Base-by-base conservation (phyloP, 2,888 invertebrate genomes). In the Brachypalpus laphriformis region DNA sequence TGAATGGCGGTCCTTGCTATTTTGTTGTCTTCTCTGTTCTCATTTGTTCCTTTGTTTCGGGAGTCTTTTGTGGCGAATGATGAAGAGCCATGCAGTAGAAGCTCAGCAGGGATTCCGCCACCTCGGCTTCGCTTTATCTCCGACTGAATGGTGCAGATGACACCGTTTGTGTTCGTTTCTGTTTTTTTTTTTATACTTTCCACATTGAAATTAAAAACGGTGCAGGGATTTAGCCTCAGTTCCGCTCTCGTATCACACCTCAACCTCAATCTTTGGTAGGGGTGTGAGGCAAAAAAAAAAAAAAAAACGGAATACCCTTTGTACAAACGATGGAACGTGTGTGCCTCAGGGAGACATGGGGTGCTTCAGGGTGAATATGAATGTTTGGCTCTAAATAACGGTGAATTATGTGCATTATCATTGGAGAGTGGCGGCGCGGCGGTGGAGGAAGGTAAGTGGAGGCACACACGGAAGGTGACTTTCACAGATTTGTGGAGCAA, bases 341-440 rank as follows among this genome's bases (percentile, higher is more conserved):
- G 14, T 70, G 70, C 57, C 51, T 31, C 8, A 49, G 63, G 42
- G 25, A 72, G 7, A 40, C 34, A 34, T 8, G 22, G 25, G 16
- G 63, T 45, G 34, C 80, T 59, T 49, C 20, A 9, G 82, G 71
- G 76, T 65, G 71, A 65, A 65, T 65, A 65, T 76, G 63, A 77
- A 71, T 71, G 65, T 66, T 82, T 77, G 70, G 42, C 65, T 63
- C 76, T 76, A 82, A 82, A 82, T 76, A 76, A 82, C 71, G 59
- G 57, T 77, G 76, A 82, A 77, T 77, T 82, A 82, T 76, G 76
- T 71, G 54, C 63, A 82, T 71, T 77, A 71, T 82, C 77, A 65
- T 49, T 70, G 14, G 11, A 51, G 42, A 25, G 57, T 25, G 37
- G 34, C 2, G 8, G 22, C 5, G 49, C 8, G 0, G 18, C 34